Conservation (phyloP, 37 sponge, comb jelly and placozoan species). For the Beroe forskalii region DNA sequence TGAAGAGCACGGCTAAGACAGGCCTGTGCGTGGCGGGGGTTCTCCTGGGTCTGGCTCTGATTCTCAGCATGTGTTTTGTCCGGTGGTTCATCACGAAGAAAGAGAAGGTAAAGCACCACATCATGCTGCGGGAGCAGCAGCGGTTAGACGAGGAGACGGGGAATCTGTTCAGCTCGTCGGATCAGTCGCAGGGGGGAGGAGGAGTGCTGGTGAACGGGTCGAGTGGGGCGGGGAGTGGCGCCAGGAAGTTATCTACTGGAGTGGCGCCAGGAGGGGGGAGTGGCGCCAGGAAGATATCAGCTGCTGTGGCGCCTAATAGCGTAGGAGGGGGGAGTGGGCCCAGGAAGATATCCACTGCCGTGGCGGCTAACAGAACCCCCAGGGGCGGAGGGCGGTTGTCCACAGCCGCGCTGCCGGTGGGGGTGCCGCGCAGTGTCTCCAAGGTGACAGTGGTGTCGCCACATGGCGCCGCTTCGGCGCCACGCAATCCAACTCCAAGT, state of each 20-base stretch:
- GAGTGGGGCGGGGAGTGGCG: neutral
- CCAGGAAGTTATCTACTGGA: neutral
- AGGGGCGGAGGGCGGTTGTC: no score
- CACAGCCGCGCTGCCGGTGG: no score
- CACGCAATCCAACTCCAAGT: no score
- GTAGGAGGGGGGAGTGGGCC: no score
- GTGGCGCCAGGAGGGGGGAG: neutral
- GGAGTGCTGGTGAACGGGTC: neutral
- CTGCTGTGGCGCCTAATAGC: no score
- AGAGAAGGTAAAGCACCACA: neutral
- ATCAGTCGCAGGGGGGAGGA: neutral
- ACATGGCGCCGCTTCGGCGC: no score
- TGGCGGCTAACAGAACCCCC: no score
- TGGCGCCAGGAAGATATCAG: no score
- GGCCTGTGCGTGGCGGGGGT: neutral
- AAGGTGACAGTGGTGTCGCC: no score
- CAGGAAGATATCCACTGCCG: no score
- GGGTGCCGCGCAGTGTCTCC: no score
- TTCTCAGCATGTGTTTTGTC: neutral
- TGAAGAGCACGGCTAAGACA: neutral
- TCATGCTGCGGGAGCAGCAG: neutral
- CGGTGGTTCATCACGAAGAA: neutral
- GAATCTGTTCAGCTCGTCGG: neutral
- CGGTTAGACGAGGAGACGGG: neutral
- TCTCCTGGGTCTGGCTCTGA: neutral